Evolutionary conservation across 2,888 invertebrate genomes (phyloP), one percentile per base, ranked within the genome.

Genomic region (Spisula solida): DNA sequence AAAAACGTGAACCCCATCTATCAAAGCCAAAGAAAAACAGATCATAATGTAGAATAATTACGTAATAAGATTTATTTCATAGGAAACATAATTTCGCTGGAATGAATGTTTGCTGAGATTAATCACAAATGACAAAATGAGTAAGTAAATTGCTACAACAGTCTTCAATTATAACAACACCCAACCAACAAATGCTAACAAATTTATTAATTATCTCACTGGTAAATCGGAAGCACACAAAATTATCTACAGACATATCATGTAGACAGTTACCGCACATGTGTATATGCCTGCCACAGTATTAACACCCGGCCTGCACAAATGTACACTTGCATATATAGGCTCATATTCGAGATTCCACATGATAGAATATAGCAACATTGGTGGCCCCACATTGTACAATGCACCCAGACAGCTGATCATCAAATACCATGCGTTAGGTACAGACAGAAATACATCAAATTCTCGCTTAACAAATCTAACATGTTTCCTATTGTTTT

Each of bases 41-140:
- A 66, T 66, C 60, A 66, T 66, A 66, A 66, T 25, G 25, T 66
- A 66, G 16, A 51, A 51, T 51, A 16, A 66, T n/a, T 66, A 66
- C n/a, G 60, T 66, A 66, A 66, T 66, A n/a, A n/a, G 60, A 66
- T 66, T 66, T 66, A 75, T 75, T 34, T 34, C 75, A 34, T 34
- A 75, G 75, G 31, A 75, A 75, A 75, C 14, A 75, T 75, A 75
- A 41, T 41, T 75, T 31, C 31, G 75, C 75, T 1, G 16, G 34
- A 75, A 29, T 25, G 29, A 34, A 34, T 16, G 29, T 31, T 75
- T 25, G 1, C 34, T 0, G 5, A 34, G 75, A 75, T 75, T 75
- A 75, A 75, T 75, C 16, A 31, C 75, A 75, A 25, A 34, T 34
- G 75, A 75, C 75, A 75, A 75, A 75, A 75, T 12, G 16, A 75